Evolutionary conservation across 2,888 invertebrate genomes (phyloP), one percentile per base, ranked within the genome.

Genomic region (Nemotelus nigrinus): DNA sequence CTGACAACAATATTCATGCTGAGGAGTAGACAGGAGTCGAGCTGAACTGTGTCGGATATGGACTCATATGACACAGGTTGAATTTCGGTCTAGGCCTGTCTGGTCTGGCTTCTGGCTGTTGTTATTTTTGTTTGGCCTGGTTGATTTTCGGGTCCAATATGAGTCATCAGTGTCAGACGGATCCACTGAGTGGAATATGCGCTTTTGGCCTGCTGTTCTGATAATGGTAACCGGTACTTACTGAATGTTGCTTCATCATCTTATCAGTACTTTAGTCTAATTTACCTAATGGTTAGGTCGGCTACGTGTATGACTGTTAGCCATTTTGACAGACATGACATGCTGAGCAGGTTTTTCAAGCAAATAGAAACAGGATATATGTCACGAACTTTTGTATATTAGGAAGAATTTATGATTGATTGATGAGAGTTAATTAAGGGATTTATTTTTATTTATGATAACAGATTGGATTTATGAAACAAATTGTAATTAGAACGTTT

Each of bases 211-310:
- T 41, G 45, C 3, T 7, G 47, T 6, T n/a, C 4, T 10, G 44
- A 58, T 8, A 39, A 44, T 74, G n/a, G 47, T 3, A 5, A 44
- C 8, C 63, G 41, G n/a, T 43, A 7, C 48, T 45, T 60, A 48
- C 48, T 39, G 41, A n/a, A 7, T 3, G 8, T 45, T 48, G 63
- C 60, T 50, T 74, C 44, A 74, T 74, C 63, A 48, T 70, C 43
- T 70, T 53, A 70, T 53, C 55, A 5, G 70, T 41, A 50, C 48
- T 25, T 63, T 48, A 39, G 60, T 10, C 39, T 63, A 50, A 2
- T 74, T 74, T 74, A 60, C 74, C 50, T 41, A 39, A 4, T 7
- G 60, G 60, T 39, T 8, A 74, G 3, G 47, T 47, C 8, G 74
- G 74, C 2, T 25, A 25, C 25, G 25, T 25, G 25, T 25, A 25